Conservation (phyloP, 2,113 vertebrate genomes). For the Tachuris rubrigastra region DNA sequence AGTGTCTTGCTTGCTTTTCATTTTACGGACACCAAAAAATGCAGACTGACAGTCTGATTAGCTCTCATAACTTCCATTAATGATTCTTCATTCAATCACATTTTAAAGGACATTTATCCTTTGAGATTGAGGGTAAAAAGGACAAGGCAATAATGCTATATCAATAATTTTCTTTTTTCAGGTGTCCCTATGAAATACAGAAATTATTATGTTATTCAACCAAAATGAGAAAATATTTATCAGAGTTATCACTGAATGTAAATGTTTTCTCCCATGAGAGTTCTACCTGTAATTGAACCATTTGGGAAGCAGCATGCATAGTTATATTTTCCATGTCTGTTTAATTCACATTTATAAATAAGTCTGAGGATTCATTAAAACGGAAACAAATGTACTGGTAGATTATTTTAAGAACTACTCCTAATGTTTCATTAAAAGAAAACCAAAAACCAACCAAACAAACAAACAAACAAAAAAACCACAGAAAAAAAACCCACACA, state of each 20-base stretch:
- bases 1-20: conserved; percentile 36
- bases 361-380: not conserved
- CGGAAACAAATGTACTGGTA: not conserved
- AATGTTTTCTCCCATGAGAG: not conserved
- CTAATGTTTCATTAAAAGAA: not conserved
- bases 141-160: not conserved
- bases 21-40: conserved; percentile 41
- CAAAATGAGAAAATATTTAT: conserved; percentile 47
- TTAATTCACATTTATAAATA: conserved; percentile 33
- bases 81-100: conserved; percentile 19
- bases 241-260: not conserved
- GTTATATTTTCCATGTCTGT: conserved; percentile 41
- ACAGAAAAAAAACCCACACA: too few species aligned
- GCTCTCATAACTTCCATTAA: conserved; percentile 43
- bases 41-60: conserved; percentile 52
- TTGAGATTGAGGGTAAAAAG: not conserved
- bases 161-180: conserved; percentile 20
- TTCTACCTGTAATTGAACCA: conserved; percentile 24
- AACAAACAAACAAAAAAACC: too few species aligned
- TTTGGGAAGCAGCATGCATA: conserved; percentile 5
- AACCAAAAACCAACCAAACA: too few species aligned
- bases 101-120: conserved; percentile 18
- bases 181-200: not conserved
- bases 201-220: conserved; percentile 12
- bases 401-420: not conserved